Conservation (phyloP, 2,888 invertebrate species). For the Leucophenga montana region DNA sequence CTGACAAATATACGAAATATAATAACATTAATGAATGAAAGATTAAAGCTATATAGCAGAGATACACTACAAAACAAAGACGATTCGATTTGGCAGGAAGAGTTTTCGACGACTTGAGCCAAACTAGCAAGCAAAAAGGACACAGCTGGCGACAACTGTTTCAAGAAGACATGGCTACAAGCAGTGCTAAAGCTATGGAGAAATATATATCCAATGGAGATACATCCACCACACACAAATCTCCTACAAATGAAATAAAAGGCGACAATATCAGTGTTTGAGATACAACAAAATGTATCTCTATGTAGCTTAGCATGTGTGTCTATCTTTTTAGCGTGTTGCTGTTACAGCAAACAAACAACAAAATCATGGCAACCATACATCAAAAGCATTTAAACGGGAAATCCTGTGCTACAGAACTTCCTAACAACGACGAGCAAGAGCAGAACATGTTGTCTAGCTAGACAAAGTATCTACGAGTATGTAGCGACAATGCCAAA, state of each 20-base stretch:
- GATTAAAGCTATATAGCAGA: too few species aligned
- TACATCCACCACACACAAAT: constrained; percentile 22
- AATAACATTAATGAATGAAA: too few species aligned
- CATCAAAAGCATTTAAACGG: constrained; percentile 15
- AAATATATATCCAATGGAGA: constrained; percentile 4
- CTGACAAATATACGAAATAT: too few species aligned
- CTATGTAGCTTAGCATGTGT: neutral
- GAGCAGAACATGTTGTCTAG: neutral
- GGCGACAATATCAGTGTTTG: neutral
- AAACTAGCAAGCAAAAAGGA: too few species aligned
- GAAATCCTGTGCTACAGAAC: constrained; percentile 14
- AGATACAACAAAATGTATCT: neutral
- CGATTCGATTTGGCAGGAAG: too few species aligned
- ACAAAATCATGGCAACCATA: constrained; percentile 7
- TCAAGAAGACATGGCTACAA: too few species aligned
- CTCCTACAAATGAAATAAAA: constrained; percentile 15
- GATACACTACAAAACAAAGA: too few species aligned
- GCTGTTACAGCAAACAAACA: neutral
- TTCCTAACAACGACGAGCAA: constrained; percentile 1
- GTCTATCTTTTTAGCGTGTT: too few species aligned
- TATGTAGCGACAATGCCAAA: too few species aligned
- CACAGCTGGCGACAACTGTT: too few species aligned
- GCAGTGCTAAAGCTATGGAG: neutral
- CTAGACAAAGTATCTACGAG: too few species aligned
- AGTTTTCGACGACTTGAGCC: too few species aligned